A percentile compares a stretch with the other conserved stretches of the same genome.
phyloP scores from a whole-genome alignment of 2,797 vertebrate genomes.

The Rallus crepitans region DNA sequence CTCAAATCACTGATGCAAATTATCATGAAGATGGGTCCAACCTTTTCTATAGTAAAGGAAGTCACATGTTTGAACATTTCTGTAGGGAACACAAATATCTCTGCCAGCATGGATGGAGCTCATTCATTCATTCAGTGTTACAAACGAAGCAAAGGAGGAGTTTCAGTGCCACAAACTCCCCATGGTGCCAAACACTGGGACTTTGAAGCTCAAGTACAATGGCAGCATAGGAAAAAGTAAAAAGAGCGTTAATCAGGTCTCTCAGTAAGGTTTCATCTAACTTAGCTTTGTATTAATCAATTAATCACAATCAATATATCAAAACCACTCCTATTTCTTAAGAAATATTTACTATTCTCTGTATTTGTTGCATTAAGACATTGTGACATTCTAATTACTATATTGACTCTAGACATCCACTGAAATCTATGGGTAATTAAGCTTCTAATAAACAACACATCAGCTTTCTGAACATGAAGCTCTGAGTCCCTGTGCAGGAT shows the following conservation, averaged over 20 bases:
- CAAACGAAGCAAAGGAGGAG: background rate
- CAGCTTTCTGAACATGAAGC: background rate
- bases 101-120: background rate
- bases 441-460: background rate
- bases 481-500: background rate
- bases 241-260: background rate
- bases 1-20: background rate
- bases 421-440: background rate
- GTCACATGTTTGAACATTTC: background rate
- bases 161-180: background rate
- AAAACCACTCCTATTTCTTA: background rate
- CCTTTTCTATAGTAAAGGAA: background rate
- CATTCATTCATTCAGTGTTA: background rate
- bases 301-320: background rate
- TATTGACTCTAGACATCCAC: background rate
- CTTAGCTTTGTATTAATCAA: background rate
- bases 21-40: background rate
- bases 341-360: background rate
- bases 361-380: background rate
- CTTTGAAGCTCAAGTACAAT: background rate
- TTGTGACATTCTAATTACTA: background rate
- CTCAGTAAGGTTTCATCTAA: background rate
- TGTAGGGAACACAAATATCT: background rate
- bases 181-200: fast-evolving
- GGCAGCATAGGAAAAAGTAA: background rate